A percentile compares a stretch with the other conserved stretches of the same genome.
These are phyloP conservation scores for Danio tinwini DNA, from an alignment of 2,797 vertebrate genomes.

Conservation along the genomic window DNA sequence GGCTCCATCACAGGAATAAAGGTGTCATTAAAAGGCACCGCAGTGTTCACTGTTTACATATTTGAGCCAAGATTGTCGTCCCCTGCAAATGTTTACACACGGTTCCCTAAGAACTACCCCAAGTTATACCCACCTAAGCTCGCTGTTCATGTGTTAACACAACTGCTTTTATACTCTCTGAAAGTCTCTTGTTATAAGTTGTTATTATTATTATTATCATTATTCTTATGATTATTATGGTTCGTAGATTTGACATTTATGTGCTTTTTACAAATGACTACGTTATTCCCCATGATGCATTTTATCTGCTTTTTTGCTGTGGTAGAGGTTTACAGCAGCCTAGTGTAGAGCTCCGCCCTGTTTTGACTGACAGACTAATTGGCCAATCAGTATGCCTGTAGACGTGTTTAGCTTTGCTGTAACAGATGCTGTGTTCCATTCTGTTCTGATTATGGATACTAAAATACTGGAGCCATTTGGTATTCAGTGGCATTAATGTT, in stretches of 20 bases:
- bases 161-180: conserved; percentile 62
- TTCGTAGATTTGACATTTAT: conserved; percentile 37
- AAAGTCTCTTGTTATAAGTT: conserved; percentile 48
- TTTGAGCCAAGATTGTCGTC: conserved; percentile 45
- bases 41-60: conserved; percentile 47
- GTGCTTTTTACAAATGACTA: conserved; percentile 46
- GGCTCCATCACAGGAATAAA: conserved; percentile 13
- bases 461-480: background rate
- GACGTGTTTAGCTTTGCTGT: conserved; percentile 5
- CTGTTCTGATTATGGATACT: background rate
- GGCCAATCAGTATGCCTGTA: background rate
- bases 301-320: conserved; percentile 46
- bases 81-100: conserved; percentile 62
- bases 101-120: conserved; percentile 39
- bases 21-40: conserved; percentile 12
- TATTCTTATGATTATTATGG: conserved; percentile 57
- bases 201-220: conserved; percentile 61
- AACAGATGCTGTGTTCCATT: conserved; percentile 12
- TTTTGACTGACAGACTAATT: conserved; percentile 24
- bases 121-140: conserved; percentile 35
- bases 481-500: background rate
- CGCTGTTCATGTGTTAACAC: conserved; percentile 54
- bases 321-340: conserved; percentile 39
- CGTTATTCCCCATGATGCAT: conserved; percentile 38
- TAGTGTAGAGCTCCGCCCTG: conserved; percentile 23